A percentile compares a stretch with the other conserved stretches of the same genome.
Conservation (phyloP, 2,888 invertebrate genomes). For the Ormia ochracea region DNA sequence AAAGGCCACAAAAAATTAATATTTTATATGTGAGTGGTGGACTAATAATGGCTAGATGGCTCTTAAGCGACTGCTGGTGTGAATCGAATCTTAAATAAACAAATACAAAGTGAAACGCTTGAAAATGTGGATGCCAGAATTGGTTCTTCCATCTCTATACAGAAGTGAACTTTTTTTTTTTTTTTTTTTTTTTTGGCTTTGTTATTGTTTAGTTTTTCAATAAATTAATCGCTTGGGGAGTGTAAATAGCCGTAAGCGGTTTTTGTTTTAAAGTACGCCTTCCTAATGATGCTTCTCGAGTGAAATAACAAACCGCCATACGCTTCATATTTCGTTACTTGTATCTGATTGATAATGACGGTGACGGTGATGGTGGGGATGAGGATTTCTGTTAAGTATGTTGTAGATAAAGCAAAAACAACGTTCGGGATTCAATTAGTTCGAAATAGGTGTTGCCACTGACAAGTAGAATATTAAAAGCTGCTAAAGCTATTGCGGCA, state of each 20-base stretch:
- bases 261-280: slow-evolving; percentile 26
- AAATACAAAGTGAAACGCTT: not conserved
- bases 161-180: not conserved
- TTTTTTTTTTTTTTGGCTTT: no score
- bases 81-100: not conserved
- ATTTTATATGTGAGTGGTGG: not conserved
- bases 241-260: slow-evolving; percentile 49
- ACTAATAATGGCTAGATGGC: not conserved
- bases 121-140: not conserved
- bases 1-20: not conserved
- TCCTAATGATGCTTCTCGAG: slow-evolving; percentile 26
- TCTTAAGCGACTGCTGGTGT: slow-evolving; percentile 1
- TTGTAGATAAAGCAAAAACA: not conserved
- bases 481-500: not conserved
- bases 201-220: no score
- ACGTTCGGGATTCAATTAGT: slow-evolving; percentile 40
- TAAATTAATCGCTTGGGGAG: slow-evolving; percentile 34
- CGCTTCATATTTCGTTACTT: not conserved
- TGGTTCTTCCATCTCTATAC: not conserved
- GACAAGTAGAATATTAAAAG: slow-evolving; percentile 24
- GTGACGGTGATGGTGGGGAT: no score
- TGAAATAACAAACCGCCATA: not conserved
- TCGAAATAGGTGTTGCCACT: slow-evolving; percentile 40
- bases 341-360: slow-evolving; percentile 29
- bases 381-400: slow-evolving; percentile 28